Conservation (phyloP, 2,113 vertebrate species). For the Gymnocephalus cernua region DNA sequence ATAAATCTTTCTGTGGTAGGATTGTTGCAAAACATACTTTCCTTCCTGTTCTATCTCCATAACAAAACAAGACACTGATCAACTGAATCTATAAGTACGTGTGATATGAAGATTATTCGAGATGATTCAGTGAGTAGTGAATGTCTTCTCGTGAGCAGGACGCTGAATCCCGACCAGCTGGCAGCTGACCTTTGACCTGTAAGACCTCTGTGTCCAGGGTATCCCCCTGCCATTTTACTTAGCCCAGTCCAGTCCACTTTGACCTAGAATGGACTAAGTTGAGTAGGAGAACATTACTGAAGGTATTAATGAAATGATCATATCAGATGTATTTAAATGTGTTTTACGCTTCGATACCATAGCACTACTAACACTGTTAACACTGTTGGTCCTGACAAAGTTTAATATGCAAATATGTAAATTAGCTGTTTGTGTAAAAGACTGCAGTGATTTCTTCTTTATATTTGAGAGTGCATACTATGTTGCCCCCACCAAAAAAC, state of each 20-base stretch:
- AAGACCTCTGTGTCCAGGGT: background rate
- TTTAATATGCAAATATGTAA: background rate
- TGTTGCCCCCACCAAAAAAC: background rate
- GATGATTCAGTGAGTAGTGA: background rate
- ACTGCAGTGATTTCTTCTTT: background rate
- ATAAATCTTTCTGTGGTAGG: background rate
- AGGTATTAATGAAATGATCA: background rate
- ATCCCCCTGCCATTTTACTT: background rate
- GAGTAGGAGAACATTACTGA: background rate
- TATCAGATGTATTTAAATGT: background rate
- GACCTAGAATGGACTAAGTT: constrained; percentile 9
- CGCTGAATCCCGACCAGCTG: constrained; percentile 11
- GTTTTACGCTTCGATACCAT: no score
- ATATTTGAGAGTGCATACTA: background rate
- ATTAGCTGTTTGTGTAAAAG: background rate
- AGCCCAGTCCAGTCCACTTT: background rate
- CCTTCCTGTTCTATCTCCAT: background rate
- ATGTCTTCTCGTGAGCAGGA: background rate
- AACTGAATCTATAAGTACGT: background rate
- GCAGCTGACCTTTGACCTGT: constrained; percentile 49
- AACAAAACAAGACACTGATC: background rate
- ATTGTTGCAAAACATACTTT: background rate
- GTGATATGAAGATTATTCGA: background rate
- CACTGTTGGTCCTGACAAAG: background rate
- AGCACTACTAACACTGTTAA: background rate